A percentile compares a stretch with the other conserved stretches of the same genome.
These are phyloP conservation scores for Scarus forsteni DNA, from an alignment of 2,797 vertebrate genomes.

Conservation along the genomic window DNA sequence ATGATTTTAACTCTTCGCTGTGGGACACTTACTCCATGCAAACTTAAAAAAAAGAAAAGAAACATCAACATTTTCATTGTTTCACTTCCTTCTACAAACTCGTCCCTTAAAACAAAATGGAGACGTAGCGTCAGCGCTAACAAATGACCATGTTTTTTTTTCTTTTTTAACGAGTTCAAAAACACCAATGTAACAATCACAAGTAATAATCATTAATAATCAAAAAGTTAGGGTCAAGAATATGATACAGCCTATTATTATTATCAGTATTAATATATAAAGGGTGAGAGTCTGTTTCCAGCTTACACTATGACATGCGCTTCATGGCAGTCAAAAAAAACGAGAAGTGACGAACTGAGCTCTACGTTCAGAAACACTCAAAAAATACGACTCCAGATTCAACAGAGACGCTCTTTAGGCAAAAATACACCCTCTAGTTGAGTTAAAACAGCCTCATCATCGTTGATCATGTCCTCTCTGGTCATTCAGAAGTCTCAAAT, in stretches of 20 bases:
- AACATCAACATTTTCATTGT: slow-evolving; percentile 14
- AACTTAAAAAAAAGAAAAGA: slow-evolving; percentile 30
- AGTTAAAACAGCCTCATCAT: not conserved
- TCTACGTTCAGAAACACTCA: slow-evolving; percentile 28
- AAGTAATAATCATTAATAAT: slow-evolving; percentile 65
- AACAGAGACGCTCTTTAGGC: slow-evolving; percentile 27
- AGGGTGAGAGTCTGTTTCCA: slow-evolving; percentile 47
- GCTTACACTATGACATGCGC: slow-evolving; percentile 63
- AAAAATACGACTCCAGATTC: slow-evolving; percentile 6
- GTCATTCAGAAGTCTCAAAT: slow-evolving; percentile 2
- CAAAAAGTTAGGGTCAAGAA: slow-evolving; percentile 57
- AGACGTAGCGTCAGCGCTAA: slow-evolving; percentile 48
- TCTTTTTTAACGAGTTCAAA: slow-evolving; percentile 43
- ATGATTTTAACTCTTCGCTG: slow-evolving; percentile 3
- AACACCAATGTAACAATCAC: slow-evolving; percentile 72
- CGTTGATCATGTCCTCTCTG: not conserved
- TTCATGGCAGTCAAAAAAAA: slow-evolving; percentile 51
- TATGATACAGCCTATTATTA: slow-evolving; percentile 64
- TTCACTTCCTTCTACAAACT: slow-evolving; percentile 29
- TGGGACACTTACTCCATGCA: slow-evolving; percentile 24
- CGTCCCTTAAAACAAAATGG: slow-evolving; percentile 46
- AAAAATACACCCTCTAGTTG: not conserved
- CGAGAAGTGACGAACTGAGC: slow-evolving; percentile 32
- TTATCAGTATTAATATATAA: not conserved
- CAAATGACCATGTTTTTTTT: slow-evolving; percentile 40